A percentile compares a stretch with the other conserved stretches of the same genome.
These are phyloP conservation scores for Stichopus chloronotus DNA, from an alignment of 35 echinoderm and acorn worm species.

Conservation along the genomic window DNA sequence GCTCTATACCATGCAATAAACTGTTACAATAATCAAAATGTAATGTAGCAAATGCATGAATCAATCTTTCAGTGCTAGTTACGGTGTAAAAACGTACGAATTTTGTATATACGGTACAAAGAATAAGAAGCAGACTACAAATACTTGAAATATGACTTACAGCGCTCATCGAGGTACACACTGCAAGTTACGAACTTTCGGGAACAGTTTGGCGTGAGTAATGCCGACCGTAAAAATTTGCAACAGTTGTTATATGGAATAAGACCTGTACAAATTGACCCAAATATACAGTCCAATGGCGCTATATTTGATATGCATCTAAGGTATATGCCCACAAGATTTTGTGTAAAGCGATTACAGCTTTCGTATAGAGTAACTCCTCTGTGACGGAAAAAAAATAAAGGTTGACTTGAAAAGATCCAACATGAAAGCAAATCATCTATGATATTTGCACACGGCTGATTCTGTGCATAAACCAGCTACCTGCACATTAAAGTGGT, in stretches of 20 bases:
- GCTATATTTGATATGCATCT: too few relatives aligned
- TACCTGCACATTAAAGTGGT: too few relatives aligned
- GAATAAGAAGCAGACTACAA: constrained; percentile 44
- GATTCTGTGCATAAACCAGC: too few relatives aligned
- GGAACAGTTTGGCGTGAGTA: not conserved
- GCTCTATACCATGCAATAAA: constrained; percentile 25
- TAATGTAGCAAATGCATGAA: constrained; percentile 45
- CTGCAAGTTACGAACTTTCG: constrained; percentile 24
- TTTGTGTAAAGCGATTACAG: too few relatives aligned
- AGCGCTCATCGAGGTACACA: not conserved
- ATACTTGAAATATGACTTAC: constrained; percentile 39
- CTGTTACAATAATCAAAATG: constrained; percentile 45
- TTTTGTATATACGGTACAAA: constrained; percentile 35
- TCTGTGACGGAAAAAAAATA: too few relatives aligned
- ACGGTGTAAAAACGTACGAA: constrained; percentile 33
- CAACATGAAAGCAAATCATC: too few relatives aligned
- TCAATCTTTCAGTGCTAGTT: constrained; percentile 16
- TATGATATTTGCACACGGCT: too few relatives aligned
- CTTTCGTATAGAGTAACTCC: too few relatives aligned
- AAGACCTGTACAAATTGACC: too few relatives aligned
- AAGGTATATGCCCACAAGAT: too few relatives aligned
- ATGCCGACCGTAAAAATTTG: constrained; percentile 17
- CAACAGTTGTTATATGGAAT: not conserved
- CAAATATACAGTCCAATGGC: too few relatives aligned
- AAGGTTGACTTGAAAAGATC: too few relatives aligned